Evolutionary conservation across 1,140 invertebrate genomes (phyloP), one percentile per base, ranked within the genome.

Genomic region (Pogonomyrmex barbatus): DNA sequence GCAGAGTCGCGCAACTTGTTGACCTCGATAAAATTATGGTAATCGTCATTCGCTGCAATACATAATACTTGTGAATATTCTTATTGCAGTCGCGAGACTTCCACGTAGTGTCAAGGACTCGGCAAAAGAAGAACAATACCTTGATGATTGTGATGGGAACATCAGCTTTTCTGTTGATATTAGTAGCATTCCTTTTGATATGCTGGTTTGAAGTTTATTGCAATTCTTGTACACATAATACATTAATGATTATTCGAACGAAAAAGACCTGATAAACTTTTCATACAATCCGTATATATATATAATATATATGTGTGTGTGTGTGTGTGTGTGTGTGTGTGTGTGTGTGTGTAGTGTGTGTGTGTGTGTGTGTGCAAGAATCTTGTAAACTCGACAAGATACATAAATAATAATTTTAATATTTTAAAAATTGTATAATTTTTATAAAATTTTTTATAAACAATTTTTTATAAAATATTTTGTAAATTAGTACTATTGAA

Each of bases 51-150:
- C 4, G 12, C 2, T 50, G 8, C 12, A 36, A 47, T 39, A 47
- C 42, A 60, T 71, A 58, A 73, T 42, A 60, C 50, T 52, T 39
- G 2, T n/a, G 68, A 75, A 83, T 54, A 73, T 62, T 75, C 50
- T 63, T 67, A 1, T 89, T 89, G 4, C 68, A 92, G 92, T 76
- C 85, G 0, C 92, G 86, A 24, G 88, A 92, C 60, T 92, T 91
- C 65, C 86, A 81, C 36, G 65, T 89, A 47, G 14, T 36, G 6
- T 50, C 76, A 1, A 86, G 65, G 52, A 39, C 50, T 4, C 8
- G 68, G 1, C 63, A 5, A 39, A 92, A 87, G 50, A 86, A 62
- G 58, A 89, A 68, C n/a, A 89, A 67, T 12, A 85, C 33, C 36
- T 24, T 88, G 2, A 9, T 70, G 4, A 6, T 89, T 6, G 83